These are phyloP conservation scores for Fragum whitleyi DNA, from an alignment of 2,888 invertebrate species.

Conservation along the genomic window DNA sequence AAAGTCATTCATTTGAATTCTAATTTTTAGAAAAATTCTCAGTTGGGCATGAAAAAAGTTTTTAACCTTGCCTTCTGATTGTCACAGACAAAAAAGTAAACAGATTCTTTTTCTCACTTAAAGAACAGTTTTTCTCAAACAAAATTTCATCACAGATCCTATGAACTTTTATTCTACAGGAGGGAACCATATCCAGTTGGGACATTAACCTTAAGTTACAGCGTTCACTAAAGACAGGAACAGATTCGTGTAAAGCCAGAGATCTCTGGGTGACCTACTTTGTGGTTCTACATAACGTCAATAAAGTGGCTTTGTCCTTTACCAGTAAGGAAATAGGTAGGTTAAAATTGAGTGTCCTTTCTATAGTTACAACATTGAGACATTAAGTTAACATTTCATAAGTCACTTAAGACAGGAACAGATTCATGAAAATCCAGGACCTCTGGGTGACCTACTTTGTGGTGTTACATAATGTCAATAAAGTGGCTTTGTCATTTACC, in stretches of 20 bases:
- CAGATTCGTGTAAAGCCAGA: constrained; percentile 83
- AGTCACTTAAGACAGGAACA: constrained; percentile 81
- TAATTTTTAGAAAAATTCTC: too few species aligned
- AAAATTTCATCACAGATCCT: too few species aligned
- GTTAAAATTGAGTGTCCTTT: too few species aligned
- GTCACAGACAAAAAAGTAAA: too few species aligned
- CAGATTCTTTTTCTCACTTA: too few species aligned
- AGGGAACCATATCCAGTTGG: constrained; percentile 84
- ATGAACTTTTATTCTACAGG: constrained; percentile 74
- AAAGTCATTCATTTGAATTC: too few species aligned
- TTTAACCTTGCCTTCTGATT: too few species aligned
- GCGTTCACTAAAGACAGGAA: constrained; percentile 80
- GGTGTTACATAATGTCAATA: constrained; percentile 83
- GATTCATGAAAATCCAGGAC: constrained; percentile 84
- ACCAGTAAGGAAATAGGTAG: constrained; percentile 85
- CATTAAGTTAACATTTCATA: constrained; percentile 80
- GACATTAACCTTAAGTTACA: constrained; percentile 81
- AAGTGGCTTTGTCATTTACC: constrained; percentile 84
- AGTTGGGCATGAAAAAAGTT: too few species aligned
- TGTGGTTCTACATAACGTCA: constrained; percentile 83
- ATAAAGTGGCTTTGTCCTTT: constrained; percentile 84
- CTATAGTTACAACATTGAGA: too few species aligned
- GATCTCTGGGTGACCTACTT: constrained; percentile 85
- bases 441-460: constrained; percentile 85
- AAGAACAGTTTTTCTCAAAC: too few species aligned